A percentile compares a stretch with the other conserved stretches of the same genome.
phyloP scores from a whole-genome alignment of 2,888 invertebrate species.

The Priapulus caudatus region DNA sequence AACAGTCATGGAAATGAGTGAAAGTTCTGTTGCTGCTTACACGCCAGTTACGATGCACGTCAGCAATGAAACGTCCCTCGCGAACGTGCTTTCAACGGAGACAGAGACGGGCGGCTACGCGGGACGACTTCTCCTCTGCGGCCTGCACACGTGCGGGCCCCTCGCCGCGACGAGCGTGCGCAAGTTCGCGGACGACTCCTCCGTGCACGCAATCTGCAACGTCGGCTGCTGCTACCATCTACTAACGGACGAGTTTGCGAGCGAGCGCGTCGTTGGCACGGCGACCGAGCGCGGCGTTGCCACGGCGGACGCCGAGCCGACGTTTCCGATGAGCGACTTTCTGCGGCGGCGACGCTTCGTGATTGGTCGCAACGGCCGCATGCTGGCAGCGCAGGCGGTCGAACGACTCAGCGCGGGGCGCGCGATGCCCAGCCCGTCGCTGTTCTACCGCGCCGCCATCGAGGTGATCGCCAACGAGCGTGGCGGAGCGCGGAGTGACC shows the following conservation, averaged over 20 bases:
- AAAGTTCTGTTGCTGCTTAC: no score
- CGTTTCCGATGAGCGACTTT: constrained; percentile 29
- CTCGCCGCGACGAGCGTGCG: constrained; percentile 59
- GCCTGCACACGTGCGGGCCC: constrained; percentile 80
- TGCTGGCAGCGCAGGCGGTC: neutral
- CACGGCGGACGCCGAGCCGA: no score
- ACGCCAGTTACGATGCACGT: neutral
- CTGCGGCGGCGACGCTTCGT: constrained; percentile 18
- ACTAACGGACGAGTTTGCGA: constrained; percentile 39
- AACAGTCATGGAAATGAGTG: no score
- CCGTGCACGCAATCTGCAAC: constrained; percentile 52
- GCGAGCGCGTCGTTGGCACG: no score
- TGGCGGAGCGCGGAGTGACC: neutral
- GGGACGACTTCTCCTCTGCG: constrained; percentile 42
- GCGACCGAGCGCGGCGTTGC: no score
- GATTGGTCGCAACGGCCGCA: neutral
- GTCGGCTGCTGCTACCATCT: constrained; percentile 85
- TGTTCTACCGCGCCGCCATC: neutral
- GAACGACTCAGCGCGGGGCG: no score
- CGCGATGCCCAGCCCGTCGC: neutral
- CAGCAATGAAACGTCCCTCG: neutral
- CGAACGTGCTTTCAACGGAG: neutral
- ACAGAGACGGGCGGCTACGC: neutral
- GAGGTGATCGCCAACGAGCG: neutral
- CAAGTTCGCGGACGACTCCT: constrained; percentile 46